Evolutionary conservation across 1,140 invertebrate species (phyloP), one percentile per base, ranked within the genome.

Genomic region (Eulimnadia texana): DNA sequence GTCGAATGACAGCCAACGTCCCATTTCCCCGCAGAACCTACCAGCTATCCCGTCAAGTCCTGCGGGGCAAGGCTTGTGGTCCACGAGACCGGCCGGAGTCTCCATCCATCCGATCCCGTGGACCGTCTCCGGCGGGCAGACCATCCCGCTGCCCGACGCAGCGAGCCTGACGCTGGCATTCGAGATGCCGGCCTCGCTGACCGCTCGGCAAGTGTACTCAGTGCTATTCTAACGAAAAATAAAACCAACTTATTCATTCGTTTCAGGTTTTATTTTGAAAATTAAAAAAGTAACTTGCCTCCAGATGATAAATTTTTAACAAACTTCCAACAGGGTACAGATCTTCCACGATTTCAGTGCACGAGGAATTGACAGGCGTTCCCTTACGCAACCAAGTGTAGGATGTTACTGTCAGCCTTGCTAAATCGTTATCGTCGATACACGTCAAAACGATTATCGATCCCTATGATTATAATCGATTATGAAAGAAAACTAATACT

Each of bases 301-400:
- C 25, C 11, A 61, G 29, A 6, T 16, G 22, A n/a, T 29, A 27
- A 29, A 61, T 47, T 61, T 54, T 28, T 20, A 61, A 42, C 3
- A 61, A 25, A n/a, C 50, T 54, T 9, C 60, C 60, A 25, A 61
- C 33, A 9, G 60, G 60, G 3, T 50, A 28, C 19, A 61, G 28
- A 28, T 52, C 51, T 54, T 61, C 60, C 16, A 61, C 42, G 29
- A 54, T 54, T 33, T 61, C 60, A 9, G 52, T 25, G 16, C 60
- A 61, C 25, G 60, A 61, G 19, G 27, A 42, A 13, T 22, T 19
- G 3, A 61, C 50, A 3, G 33, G 50, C 50, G n/a, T 11, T 19
- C 60, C 60, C 16, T 61, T 42, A 33, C 50, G 49, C 25, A 54
- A 55, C 60, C 60, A 61, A 2, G 33, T 29, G 22, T 61, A 61